Conservation (phyloP, 2,888 invertebrate genomes). For the Trisateles emortualis region DNA sequence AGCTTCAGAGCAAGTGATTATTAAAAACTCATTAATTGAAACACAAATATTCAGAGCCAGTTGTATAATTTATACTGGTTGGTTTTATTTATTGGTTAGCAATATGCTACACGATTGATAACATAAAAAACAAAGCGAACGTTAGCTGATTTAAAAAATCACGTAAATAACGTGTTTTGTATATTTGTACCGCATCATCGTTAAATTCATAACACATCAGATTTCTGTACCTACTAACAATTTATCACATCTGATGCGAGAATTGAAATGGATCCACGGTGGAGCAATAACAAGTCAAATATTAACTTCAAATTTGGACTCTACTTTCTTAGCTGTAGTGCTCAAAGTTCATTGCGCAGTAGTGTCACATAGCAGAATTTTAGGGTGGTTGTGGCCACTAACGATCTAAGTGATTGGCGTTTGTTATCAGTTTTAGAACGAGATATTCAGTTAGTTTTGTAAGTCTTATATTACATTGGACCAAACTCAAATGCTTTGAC, state of each 20-base stretch:
- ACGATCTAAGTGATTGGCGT: conserved; percentile 52
- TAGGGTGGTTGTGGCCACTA: conserved; percentile 36
- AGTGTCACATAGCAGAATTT: conserved; percentile 23
- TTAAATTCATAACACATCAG: conserved; percentile 7
- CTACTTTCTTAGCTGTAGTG: neutral
- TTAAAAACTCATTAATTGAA: too few species aligned
- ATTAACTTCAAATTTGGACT: conserved; percentile 8
- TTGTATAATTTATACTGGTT: too few species aligned
- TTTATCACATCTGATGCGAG: conserved; percentile 25
- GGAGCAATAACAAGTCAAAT: conserved; percentile 15
- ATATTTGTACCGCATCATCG: neutral
- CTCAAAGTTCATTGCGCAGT: conserved; percentile 1
- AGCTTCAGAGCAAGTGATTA: too few species aligned
- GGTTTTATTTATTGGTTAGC: too few species aligned
- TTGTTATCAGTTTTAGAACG: conserved; percentile 49
- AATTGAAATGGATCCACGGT: conserved; percentile 24
- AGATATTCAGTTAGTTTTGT: conserved; percentile 37
- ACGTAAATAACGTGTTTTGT: neutral
- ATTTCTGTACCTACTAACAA: conserved; percentile 13
- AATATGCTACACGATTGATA: too few species aligned
- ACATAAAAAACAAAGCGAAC: too few species aligned
- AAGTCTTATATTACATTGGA: neutral
- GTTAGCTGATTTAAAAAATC: neutral
- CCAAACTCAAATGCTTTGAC: too few species aligned
- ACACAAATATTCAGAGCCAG: too few species aligned